Evolutionary conservation across 2,888 invertebrate species (phyloP).

Genomic region (Ormyrus thymus): DNA sequence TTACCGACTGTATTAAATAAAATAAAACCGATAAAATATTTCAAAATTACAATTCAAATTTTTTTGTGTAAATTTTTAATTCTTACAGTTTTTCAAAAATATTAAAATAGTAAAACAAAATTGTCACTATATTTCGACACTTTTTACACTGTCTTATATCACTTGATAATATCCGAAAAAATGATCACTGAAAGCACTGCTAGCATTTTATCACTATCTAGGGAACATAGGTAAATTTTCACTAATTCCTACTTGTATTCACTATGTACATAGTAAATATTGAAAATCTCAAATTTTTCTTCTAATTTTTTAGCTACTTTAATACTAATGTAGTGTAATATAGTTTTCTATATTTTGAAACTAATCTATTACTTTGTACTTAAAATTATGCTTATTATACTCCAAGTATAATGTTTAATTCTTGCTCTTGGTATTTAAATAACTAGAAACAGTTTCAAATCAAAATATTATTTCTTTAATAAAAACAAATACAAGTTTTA

Average conservation of each 20-base stretch:
- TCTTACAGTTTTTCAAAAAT: not conserved
- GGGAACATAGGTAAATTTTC: conserved; percentile 29
- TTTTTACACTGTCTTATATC: not conserved
- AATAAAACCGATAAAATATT: not conserved
- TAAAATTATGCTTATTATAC: not conserved
- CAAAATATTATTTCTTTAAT: no score
- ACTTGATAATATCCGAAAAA: not conserved
- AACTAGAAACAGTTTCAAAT: not conserved
- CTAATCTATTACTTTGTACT: not conserved
- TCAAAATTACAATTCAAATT: not conserved
- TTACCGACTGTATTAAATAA: not conserved
- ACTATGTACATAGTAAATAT: conserved; percentile 19
- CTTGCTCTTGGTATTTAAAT: not conserved
- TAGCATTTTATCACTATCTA: conserved; percentile 25
- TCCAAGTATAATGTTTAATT: not conserved
- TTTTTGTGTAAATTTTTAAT: not conserved
- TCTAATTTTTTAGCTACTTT: not conserved
- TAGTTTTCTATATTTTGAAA: not conserved
- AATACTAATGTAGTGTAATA: not conserved
- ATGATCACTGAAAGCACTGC: conserved; percentile 23
- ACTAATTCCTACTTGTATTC: not conserved
- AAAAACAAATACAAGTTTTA: not conserved
- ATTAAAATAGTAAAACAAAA: not conserved
- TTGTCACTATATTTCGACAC: not conserved
- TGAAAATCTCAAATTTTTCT: no score